Percentiles rank a stretch among this genome's conserved stretches.
Evolutionary conservation across 2,888 invertebrate species (phyloP).

Genomic region (Lucinisca nassula): DNA sequence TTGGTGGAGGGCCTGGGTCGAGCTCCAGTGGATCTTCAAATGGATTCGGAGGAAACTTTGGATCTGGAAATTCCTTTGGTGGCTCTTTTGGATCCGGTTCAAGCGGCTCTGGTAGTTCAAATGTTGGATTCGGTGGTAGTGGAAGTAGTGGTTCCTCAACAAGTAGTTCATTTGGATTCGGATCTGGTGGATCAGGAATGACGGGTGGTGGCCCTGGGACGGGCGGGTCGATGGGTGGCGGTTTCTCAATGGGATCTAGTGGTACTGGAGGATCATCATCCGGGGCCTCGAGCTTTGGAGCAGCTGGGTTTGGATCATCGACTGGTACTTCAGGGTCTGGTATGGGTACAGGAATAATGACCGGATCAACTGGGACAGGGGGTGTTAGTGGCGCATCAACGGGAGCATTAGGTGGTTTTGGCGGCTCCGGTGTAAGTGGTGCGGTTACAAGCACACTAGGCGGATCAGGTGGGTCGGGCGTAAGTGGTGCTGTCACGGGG

Average conservation of each 20-base stretch:
- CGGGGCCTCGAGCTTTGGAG: background rate
- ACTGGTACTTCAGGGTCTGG: conserved; percentile 19
- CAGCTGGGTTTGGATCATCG: conserved; percentile 12
- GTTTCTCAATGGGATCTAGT: background rate
- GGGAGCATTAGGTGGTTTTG: conserved; percentile 15
- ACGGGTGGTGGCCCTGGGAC: background rate
- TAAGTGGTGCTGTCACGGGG: background rate
- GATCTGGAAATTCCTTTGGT: conserved; percentile 29
- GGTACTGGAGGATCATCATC: background rate
- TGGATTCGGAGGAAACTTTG: conserved; percentile 28
- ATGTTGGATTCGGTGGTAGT: background rate
- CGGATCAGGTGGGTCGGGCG: background rate
- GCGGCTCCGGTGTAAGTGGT: background rate
- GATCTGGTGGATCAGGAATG: background rate
- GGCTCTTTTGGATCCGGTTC: conserved; percentile 23
- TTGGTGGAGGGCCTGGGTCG: conserved; percentile 2
- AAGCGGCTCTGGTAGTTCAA: background rate
- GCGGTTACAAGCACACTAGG: background rate
- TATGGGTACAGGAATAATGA: conserved; percentile 15
- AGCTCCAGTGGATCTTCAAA: conserved; percentile 34
- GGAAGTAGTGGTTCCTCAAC: background rate
- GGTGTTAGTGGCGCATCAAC: background rate
- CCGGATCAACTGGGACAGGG: no score
- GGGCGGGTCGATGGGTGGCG: background rate
- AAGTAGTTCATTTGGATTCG: background rate